These are phyloP conservation scores for Scytalopus superciliaris DNA, from an alignment of 2,113 vertebrate genomes.

Conservation along the genomic window DNA sequence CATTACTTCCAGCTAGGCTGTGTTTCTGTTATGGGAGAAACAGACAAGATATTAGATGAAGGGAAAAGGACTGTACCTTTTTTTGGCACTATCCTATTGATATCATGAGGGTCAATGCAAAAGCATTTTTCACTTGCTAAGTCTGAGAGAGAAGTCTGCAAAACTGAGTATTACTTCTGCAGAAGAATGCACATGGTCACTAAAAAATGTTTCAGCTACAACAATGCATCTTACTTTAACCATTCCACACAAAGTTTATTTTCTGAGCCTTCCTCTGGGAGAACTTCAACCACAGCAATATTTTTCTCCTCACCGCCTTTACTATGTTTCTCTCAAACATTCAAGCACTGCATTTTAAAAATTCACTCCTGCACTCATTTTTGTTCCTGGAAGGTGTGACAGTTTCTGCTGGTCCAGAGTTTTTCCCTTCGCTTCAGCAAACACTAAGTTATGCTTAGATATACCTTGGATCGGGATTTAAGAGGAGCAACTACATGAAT, in stretches of 20 bases:
- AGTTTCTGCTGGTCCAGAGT: neutral
- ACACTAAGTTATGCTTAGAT: neutral
- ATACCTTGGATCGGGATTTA: neutral
- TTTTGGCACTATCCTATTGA: neutral
- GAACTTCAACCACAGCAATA: neutral
- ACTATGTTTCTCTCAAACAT: neutral
- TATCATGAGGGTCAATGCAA: neutral
- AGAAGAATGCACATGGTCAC: neutral
- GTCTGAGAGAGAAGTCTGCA: neutral
- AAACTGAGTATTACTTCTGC: neutral
- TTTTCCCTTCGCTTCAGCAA: neutral
- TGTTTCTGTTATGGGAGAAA: neutral
- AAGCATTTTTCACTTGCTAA: neutral
- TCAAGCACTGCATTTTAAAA: neutral
- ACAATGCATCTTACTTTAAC: neutral
- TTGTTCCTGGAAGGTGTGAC: neutral
- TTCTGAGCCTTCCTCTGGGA: neutral
- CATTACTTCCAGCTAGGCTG: constrained; percentile 37
- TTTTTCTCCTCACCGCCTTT: neutral
- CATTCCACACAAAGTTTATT: neutral
- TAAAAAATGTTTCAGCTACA: neutral
- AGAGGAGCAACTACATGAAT: neutral
- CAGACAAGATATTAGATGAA: neutral
- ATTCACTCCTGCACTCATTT: neutral
- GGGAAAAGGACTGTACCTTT: neutral